Evolutionary conservation across 2,888 invertebrate species (phyloP).

Genomic region (Nomada fucata): DNA sequence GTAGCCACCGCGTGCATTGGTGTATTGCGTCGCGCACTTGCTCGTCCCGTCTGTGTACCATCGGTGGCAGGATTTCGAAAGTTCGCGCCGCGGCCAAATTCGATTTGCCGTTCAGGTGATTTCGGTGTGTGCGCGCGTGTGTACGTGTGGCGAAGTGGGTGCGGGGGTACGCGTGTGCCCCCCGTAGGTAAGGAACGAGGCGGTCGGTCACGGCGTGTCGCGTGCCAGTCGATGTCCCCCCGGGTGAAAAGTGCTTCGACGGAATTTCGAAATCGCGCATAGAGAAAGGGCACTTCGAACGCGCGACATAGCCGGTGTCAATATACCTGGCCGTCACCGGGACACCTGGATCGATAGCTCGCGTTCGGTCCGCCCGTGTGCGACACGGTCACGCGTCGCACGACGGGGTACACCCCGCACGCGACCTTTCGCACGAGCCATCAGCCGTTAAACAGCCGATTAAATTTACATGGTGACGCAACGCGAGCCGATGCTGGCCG

Average conservation of each 20-base stretch:
- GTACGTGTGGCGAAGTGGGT: not conserved
- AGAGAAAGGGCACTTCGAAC: constrained; percentile 58
- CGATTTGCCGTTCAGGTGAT: not conserved
- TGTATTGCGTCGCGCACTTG: not conserved
- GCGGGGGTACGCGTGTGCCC: not conserved
- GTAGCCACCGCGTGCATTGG: not conserved
- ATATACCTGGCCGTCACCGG: constrained; percentile 16
- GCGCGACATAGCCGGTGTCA: constrained; percentile 18
- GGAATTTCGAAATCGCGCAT: constrained; percentile 59
- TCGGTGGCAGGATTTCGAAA: not conserved
- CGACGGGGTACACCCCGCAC: constrained; percentile 21
- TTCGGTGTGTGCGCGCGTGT: not conserved
- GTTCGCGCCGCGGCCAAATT: not conserved
- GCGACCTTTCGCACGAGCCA: constrained; percentile 60
- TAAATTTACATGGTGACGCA: constrained; percentile 72
- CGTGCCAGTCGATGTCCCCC: constrained; percentile 45
- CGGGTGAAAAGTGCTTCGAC: constrained; percentile 37
- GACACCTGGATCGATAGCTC: constrained; percentile 30
- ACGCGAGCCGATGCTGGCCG: constrained; percentile 50
- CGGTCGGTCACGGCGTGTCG: constrained; percentile 45
- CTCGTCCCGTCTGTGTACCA: not conserved
- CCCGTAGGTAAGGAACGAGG: not conserved
- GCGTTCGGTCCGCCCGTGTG: constrained; percentile 2
- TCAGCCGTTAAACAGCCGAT: constrained; percentile 65
- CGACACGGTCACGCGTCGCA: not conserved